Evolutionary conservation across 2,888 invertebrate genomes (phyloP).

Genomic region (Drosophila longiperda): DNA sequence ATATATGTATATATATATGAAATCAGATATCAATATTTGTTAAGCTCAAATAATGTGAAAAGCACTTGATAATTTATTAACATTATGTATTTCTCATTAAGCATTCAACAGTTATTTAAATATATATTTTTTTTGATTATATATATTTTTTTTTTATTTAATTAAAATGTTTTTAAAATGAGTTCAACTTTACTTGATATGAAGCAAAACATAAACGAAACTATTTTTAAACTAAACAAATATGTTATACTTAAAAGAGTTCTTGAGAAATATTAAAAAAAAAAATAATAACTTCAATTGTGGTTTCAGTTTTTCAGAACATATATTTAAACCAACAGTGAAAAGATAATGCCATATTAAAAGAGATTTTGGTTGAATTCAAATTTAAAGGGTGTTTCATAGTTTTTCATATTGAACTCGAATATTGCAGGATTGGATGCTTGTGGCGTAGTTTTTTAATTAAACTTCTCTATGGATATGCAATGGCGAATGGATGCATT

Average conservation of each 20-base stretch:
- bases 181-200: neutral
- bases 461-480: slow-evolving; percentile 56
- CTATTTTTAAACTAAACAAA: neutral
- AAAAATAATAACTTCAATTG: too few species aligned
- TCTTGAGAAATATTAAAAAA: neutral
- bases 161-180: neutral
- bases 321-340: neutral
- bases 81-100: neutral
- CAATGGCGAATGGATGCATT: slow-evolving; percentile 35
- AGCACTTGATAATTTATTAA: neutral
- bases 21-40: neutral
- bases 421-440: slow-evolving; percentile 14
- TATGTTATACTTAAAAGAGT: neutral
- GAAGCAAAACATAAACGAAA: neutral
- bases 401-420: neutral
- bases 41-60: neutral
- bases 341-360: neutral
- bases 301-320: neutral
- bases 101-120: neutral
- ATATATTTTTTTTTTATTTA: neutral
- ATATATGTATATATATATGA: neutral
- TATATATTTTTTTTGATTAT: neutral
- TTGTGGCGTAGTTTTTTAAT: slow-evolving; percentile 71
- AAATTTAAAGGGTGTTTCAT: slow-evolving; percentile 15
- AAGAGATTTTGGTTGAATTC: neutral